These are phyloP conservation scores for Phacellophora camtschatica DNA, from an alignment of 30 jellyfish, hydroid and myxozoan species.

Conservation along the genomic window DNA sequence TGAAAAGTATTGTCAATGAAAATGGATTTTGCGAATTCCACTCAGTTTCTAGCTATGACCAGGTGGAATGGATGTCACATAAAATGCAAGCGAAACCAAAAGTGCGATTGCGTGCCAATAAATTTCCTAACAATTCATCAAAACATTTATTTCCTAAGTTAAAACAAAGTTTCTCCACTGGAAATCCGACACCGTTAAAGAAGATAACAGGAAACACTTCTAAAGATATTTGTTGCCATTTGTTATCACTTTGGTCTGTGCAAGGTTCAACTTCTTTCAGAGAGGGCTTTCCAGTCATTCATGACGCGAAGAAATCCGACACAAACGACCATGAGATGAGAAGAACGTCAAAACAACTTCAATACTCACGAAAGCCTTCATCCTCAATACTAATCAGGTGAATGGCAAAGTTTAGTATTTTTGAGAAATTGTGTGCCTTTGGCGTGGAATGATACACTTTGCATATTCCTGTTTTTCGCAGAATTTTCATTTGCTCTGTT, in stretches of 20 bases:
- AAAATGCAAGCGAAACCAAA: too few relatives aligned
- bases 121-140: background rate
- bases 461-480: too few relatives aligned
- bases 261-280: slow-evolving; percentile 22
- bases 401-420: too few relatives aligned
- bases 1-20: background rate
- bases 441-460: too few relatives aligned
- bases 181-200: background rate
- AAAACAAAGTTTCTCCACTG: background rate
- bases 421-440: too few relatives aligned
- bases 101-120: too few relatives aligned
- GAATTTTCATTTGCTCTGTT: too few relatives aligned
- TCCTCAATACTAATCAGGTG: too few relatives aligned
- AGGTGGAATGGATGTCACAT: background rate
- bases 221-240: slow-evolving; percentile 11
- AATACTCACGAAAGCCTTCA: too few relatives aligned
- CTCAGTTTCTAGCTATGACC: background rate
- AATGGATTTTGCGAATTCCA: background rate
- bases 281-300: slow-evolving; percentile 14
- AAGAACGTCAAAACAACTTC: too few relatives aligned
- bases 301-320: too few relatives aligned
- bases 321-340: too few relatives aligned
- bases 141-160: background rate
- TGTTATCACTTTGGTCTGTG: slow-evolving; percentile 24
- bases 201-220: slow-evolving; percentile 1